phyloP scores from a whole-genome alignment of 2,888 invertebrate genomes.

The Coelopa pilipes region DNA sequence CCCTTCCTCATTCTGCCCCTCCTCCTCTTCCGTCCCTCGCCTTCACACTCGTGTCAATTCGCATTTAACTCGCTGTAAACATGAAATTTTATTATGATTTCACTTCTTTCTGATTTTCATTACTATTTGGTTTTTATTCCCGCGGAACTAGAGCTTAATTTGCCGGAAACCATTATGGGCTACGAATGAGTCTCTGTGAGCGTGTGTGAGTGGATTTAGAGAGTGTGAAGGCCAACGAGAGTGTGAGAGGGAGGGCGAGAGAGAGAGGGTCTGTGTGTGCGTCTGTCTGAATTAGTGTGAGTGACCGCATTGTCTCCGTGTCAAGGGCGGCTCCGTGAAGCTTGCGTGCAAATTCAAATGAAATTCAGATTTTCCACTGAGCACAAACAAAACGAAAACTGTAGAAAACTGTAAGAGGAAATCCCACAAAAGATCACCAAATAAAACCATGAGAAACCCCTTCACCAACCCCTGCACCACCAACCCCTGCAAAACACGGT shows the following conservation, averaged over 20 bases:
- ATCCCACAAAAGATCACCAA: no score
- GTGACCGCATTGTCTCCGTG: constrained; percentile 34
- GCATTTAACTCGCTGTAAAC: constrained; percentile 3
- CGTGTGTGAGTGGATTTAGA: not conserved
- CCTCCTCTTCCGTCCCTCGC: not conserved
- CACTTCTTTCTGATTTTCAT: not conserved
- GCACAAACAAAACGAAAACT: no score
- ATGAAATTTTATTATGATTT: not conserved
- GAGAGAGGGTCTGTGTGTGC: no score
- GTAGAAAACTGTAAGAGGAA: no score
- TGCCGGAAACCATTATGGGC: constrained; percentile 36
- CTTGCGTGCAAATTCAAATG: not conserved
- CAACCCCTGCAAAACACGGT: no score
- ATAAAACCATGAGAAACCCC: no score
- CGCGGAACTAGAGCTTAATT: constrained; percentile 34
- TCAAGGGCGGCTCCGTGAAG: constrained; percentile 35
- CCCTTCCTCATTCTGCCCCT: no score
- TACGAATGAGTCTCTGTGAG: not conserved
- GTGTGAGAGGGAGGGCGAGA: not conserved
- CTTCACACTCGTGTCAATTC: constrained; percentile 19
- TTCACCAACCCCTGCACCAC: no score
- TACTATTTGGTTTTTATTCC: constrained; percentile 1
- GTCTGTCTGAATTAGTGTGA: not conserved
- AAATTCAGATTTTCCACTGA: not conserved
- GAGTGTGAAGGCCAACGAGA: constrained; percentile 9